A percentile compares a stretch with the other conserved stretches of the same genome.
These are phyloP conservation scores for Leptoteleia sp. DNA, from an alignment of 1,140 invertebrate genomes.

Conservation along the genomic window DNA sequence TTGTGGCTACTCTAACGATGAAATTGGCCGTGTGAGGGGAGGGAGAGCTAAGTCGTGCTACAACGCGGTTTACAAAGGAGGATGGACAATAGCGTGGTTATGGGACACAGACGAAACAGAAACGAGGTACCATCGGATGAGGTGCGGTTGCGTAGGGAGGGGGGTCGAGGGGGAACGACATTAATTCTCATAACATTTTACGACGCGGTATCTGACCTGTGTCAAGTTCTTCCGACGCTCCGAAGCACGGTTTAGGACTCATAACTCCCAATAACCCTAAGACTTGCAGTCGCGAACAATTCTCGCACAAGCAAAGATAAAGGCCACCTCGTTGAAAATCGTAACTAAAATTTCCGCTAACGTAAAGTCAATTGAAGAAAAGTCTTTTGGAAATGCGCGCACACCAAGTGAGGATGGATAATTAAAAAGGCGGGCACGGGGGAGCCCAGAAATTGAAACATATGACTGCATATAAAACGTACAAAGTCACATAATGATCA, in stretches of 20 bases:
- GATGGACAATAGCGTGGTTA: slow-evolving; percentile 47
- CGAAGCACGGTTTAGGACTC: slow-evolving; percentile 79
- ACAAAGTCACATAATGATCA: slow-evolving; percentile 60
- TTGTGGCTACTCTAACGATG: too few relatives aligned
- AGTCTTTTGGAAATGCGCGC: neutral
- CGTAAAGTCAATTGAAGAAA: slow-evolving; percentile 14
- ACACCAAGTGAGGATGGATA: slow-evolving; percentile 13
- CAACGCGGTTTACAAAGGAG: too few relatives aligned
- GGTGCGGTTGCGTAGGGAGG: slow-evolving; percentile 41
- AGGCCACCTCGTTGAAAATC: slow-evolving; percentile 46
- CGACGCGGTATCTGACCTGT: slow-evolving; percentile 80
- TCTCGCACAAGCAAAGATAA: slow-evolving; percentile 54
- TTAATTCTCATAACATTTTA: slow-evolving; percentile 82
- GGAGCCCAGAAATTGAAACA: slow-evolving; percentile 33
- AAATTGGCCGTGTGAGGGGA: too few relatives aligned
- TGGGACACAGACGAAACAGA: slow-evolving; percentile 61
- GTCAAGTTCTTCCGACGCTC: slow-evolving; percentile 77
- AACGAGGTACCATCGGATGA: slow-evolving; percentile 53
- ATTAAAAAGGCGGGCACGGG: slow-evolving; percentile 27
- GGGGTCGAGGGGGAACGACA: slow-evolving; percentile 68
- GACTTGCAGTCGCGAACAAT: slow-evolving; percentile 77
- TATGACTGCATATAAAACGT: slow-evolving; percentile 21
- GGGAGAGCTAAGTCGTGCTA: too few relatives aligned
- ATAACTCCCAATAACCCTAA: slow-evolving; percentile 81
- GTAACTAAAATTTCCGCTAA: slow-evolving; percentile 39